Conservation (phyloP, 1,140 invertebrate species). For the Physella acuta region DNA sequence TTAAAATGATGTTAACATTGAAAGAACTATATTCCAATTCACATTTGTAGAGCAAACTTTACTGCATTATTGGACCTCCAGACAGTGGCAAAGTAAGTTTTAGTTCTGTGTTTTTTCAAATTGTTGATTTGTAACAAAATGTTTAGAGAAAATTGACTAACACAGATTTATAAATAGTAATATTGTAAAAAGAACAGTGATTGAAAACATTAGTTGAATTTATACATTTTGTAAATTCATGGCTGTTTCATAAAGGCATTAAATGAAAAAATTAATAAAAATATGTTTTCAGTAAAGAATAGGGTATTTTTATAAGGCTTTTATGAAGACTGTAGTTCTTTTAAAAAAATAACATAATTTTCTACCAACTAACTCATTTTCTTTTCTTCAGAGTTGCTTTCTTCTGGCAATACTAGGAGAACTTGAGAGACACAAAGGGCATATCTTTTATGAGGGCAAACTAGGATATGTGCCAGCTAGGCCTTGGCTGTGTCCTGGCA, state of each 20-base stretch:
- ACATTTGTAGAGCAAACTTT: slow-evolving; percentile 33
- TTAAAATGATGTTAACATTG: too few relatives aligned
- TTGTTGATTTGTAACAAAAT: neutral
- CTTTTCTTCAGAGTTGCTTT: slow-evolving; percentile 33
- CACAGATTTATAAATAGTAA: neutral
- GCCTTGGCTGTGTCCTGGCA: slow-evolving; percentile 85
- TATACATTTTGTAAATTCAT: too few relatives aligned
- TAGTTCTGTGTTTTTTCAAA: neutral
- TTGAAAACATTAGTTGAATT: too few relatives aligned
- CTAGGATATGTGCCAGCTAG: slow-evolving; percentile 75
- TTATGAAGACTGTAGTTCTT: too few relatives aligned
- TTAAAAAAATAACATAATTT: too few relatives aligned
- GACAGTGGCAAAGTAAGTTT: slow-evolving; percentile 31
- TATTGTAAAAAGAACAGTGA: neutral
- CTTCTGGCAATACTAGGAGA: slow-evolving; percentile 38
- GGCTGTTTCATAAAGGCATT: too few relatives aligned
- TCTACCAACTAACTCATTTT: too few relatives aligned
- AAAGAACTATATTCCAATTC: too few relatives aligned
- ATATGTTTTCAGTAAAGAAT: neutral
- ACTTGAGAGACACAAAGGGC: slow-evolving; percentile 34
- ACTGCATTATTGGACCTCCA: slow-evolving; percentile 33
- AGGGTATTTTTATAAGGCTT: neutral
- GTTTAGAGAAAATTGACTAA: neutral
- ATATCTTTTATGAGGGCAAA: slow-evolving; percentile 32
- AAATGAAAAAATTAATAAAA: neutral